These are phyloP conservation scores for Stenodera caucasica DNA, from an alignment of 2,888 invertebrate genomes.

Conservation along the genomic window DNA sequence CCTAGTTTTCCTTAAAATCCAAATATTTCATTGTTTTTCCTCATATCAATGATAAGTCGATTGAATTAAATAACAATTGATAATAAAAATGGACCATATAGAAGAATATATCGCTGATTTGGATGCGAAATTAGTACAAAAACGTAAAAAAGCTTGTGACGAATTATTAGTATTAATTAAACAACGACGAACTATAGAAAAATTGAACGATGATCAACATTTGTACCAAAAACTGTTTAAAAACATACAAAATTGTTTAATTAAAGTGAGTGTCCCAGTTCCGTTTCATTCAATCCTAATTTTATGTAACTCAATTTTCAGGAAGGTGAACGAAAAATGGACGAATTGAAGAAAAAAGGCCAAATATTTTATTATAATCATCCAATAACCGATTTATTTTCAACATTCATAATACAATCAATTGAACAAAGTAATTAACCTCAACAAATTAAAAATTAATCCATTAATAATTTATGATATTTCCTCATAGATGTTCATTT, in stretches of 20 bases:
- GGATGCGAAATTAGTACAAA: slow-evolving; percentile 21
- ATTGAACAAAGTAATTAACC: slow-evolving; percentile 32
- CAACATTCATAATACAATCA: slow-evolving; percentile 33
- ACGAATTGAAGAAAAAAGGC: slow-evolving; percentile 34
- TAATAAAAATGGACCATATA: too few species aligned
- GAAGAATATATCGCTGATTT: slow-evolving; percentile 7
- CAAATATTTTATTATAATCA: slow-evolving; percentile 21
- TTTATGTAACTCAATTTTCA: slow-evolving; percentile 18
- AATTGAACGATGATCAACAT: slow-evolving; percentile 21
- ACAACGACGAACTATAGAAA: slow-evolving; percentile 22
- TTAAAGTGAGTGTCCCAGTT: slow-evolving; percentile 32
- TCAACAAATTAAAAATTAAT: slow-evolving; percentile 11
- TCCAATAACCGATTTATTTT: slow-evolving; percentile 34
- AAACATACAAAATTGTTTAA: slow-evolving; percentile 34
- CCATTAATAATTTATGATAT: slow-evolving; percentile 18
- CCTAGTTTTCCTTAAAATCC: too few species aligned
- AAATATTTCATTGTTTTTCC: too few species aligned
- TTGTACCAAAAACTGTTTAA: slow-evolving; percentile 33
- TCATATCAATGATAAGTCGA: too few species aligned
- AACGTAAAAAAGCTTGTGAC: slow-evolving; percentile 35
- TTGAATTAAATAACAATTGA: too few species aligned
- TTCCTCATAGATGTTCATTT: slow-evolving; percentile 31
- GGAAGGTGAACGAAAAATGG: slow-evolving; percentile 35
- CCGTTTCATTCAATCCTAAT: too few species aligned
- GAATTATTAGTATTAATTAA: slow-evolving; percentile 29